Conservation (phyloP, 2,113 vertebrate species). For the Oncorhynchus clarkii region DNA sequence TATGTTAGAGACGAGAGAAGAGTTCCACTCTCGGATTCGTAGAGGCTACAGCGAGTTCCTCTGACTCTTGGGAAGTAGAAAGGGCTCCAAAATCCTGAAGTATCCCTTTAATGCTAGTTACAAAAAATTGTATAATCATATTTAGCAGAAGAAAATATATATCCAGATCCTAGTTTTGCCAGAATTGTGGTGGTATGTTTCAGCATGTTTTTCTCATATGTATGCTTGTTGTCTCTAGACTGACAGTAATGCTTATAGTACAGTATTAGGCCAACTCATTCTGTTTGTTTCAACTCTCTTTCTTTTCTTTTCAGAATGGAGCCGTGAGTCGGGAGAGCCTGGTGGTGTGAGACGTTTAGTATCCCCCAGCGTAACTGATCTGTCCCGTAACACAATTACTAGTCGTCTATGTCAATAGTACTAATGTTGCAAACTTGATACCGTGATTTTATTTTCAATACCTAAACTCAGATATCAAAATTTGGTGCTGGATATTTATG, state of each 20-base stretch:
- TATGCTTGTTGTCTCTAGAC: neutral
- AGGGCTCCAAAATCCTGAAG: too few relatives aligned
- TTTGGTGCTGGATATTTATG: neutral
- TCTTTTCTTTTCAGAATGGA: slow-evolving; percentile 76
- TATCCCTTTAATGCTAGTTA: neutral
- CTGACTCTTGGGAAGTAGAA: too few relatives aligned
- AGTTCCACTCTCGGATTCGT: too few relatives aligned
- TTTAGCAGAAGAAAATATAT: neutral
- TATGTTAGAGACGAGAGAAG: too few relatives aligned
- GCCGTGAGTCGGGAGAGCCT: slow-evolving; percentile 87
- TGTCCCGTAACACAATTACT: neutral
- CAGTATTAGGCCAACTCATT: neutral
- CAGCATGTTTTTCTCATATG: neutral
- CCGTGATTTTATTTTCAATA: too few relatives aligned
- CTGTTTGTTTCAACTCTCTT: neutral
- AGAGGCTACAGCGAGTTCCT: too few relatives aligned
- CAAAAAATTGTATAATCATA: neutral
- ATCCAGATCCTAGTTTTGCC: too few relatives aligned
- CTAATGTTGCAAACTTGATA: too few relatives aligned
- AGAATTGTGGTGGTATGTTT: too few relatives aligned
- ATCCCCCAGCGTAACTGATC: neutral
- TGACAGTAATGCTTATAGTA: neutral
- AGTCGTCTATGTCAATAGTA: too few relatives aligned
- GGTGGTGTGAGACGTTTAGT: slow-evolving; percentile 73
- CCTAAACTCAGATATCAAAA: too few relatives aligned